These are phyloP conservation scores for Phrynocephalus guinanensis DNA, from an alignment of 2,797 vertebrate genomes.

Conservation along the genomic window DNA sequence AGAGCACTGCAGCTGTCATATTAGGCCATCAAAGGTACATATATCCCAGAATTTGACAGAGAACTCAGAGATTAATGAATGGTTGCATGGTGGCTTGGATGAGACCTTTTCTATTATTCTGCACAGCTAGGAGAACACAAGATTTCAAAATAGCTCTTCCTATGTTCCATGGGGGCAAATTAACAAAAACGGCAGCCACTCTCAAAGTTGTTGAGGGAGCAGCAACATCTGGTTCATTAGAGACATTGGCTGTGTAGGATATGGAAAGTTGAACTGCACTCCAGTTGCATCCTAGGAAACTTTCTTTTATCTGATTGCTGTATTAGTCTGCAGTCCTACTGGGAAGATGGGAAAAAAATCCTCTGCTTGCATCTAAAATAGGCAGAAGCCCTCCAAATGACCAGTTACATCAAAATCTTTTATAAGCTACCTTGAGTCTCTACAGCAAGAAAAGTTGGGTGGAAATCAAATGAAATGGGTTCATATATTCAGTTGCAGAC, in stretches of 20 bases:
- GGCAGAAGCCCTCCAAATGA: too few relatives aligned
- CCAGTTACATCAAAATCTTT: too few relatives aligned
- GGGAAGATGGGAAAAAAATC: not conserved
- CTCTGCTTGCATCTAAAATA: too few relatives aligned
- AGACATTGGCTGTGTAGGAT: not conserved
- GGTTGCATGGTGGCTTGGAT: not conserved
- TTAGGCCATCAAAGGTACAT: constrained; percentile 9
- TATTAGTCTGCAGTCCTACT: not conserved
- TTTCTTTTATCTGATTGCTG: not conserved
- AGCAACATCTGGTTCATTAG: not conserved
- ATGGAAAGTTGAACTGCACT: not conserved
- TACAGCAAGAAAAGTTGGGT: too few relatives aligned
- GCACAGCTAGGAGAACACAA: not conserved
- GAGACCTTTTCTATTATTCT: not conserved
- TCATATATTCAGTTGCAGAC: not conserved
- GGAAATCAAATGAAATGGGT: not conserved
- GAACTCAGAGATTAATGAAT: not conserved
- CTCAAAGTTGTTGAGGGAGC: not conserved
- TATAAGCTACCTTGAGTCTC: too few relatives aligned
- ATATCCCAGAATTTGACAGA: not conserved
- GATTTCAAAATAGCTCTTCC: not conserved
- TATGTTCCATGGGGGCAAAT: not conserved
- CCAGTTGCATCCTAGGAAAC: not conserved
- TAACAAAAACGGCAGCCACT: not conserved
- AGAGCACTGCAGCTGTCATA: constrained; percentile 3